Conservation (phyloP, 2,888 invertebrate genomes). For the Panopea generosa region DNA sequence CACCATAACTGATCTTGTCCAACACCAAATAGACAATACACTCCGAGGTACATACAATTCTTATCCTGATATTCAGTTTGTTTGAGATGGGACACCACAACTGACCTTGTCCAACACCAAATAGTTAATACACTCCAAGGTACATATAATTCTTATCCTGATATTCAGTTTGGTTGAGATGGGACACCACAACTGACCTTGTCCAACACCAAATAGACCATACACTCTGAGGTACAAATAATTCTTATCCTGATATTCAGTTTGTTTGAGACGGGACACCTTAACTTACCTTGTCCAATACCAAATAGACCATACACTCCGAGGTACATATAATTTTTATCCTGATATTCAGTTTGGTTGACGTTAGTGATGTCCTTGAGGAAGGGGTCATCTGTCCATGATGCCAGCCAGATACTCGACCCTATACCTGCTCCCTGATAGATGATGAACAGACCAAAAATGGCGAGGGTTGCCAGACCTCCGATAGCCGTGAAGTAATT, state of each 20-base stretch:
- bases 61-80: too few relatives aligned
- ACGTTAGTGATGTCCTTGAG: conserved; percentile 67
- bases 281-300: not conserved
- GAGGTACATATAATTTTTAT: too few relatives aligned
- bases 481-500: conserved; percentile 94
- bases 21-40: not conserved
- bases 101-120: conserved; percentile 81
- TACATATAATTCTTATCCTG: conserved; percentile 78
- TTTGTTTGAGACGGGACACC: too few relatives aligned
- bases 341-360: conserved; percentile 57
- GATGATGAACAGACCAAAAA: conserved; percentile 88
- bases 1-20: not conserved
- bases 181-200: too few relatives aligned
- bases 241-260: too few relatives aligned
- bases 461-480: conserved; percentile 90
- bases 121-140: conserved; percentile 85
- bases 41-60: too few relatives aligned
- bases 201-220: too few relatives aligned
- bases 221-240: too few relatives aligned
- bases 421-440: conserved; percentile 78
- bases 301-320: too few relatives aligned
- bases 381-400: conserved; percentile 82
- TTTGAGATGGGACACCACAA: not conserved
- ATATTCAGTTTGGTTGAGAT: too few relatives aligned
- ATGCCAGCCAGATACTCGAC: conserved; percentile 82